phyloP scores from a whole-genome alignment of 2,888 invertebrate genomes.

The Aspidapion aeneum region DNA sequence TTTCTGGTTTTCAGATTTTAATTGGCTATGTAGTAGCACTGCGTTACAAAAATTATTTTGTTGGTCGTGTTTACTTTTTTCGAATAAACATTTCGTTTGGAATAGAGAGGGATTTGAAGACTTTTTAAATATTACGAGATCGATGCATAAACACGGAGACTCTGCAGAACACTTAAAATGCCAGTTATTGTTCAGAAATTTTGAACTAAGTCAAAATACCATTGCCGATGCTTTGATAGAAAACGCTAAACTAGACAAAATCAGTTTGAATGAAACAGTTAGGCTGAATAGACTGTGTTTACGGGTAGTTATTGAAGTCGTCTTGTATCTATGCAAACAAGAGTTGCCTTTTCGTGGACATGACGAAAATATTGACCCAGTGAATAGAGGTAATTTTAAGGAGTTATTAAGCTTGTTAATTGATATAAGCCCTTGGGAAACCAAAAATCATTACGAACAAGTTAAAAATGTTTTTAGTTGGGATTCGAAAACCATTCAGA shows the following conservation, averaged over 20 bases:
- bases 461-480: constrained; percentile 22
- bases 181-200: constrained; percentile 15
- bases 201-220: constrained; percentile 14
- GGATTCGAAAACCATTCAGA: constrained; percentile 24
- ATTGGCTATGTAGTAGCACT: constrained; percentile 3
- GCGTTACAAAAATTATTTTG: constrained; percentile 19
- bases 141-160: constrained; percentile 16
- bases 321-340: constrained; percentile 22
- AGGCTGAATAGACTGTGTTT: constrained; percentile 11
- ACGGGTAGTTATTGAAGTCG: constrained; percentile 14
- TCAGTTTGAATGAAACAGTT: constrained; percentile 19
- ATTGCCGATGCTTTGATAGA: constrained; percentile 16
- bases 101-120: constrained; percentile 17
- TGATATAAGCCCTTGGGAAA: constrained; percentile 19
- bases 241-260: constrained; percentile 16
- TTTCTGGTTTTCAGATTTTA: background rate
- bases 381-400: constrained; percentile 20
- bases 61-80: constrained; percentile 24
- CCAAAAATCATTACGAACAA: too few species aligned
- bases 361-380: background rate
- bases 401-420: constrained; percentile 19
- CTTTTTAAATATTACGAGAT: constrained; percentile 13
- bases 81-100: constrained; percentile 14
- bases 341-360: constrained; percentile 16
- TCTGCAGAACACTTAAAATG: constrained; percentile 20